Conservation (phyloP, 2,113 vertebrate genomes). For the Rhodinocichla rosea region DNA sequence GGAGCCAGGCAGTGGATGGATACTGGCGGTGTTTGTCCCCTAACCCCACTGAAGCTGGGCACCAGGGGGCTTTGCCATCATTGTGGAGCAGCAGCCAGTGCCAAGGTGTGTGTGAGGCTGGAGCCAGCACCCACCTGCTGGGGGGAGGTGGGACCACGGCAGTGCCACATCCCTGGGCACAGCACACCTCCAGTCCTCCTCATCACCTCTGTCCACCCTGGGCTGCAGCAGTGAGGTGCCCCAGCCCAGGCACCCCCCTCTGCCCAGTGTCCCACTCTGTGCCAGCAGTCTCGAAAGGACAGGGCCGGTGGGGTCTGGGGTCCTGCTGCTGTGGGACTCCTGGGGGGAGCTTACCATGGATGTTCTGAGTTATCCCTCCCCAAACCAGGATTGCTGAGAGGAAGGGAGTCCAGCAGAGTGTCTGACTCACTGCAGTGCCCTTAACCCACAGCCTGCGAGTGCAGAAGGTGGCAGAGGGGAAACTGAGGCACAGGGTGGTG, state of each 20-base stretch:
- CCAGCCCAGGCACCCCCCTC: neutral
- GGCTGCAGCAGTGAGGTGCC: rapidly evolving
- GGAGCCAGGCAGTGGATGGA: neutral
- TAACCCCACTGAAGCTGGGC: neutral
- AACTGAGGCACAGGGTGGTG: neutral
- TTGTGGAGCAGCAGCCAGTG: neutral
- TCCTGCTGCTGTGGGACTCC: neutral
- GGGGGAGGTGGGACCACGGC: rapidly evolving
- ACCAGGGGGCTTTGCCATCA: neutral
- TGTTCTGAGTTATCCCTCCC: rapidly evolving
- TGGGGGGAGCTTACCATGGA: rapidly evolving
- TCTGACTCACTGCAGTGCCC: neutral
- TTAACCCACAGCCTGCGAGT: neutral
- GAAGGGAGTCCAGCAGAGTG: neutral
- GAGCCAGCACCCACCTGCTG: neutral
- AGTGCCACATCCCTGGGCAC: neutral
- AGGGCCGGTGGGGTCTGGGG: rapidly evolving
- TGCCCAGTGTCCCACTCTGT: rapidly evolving
- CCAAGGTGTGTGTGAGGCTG: rapidly evolving
- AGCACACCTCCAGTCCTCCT: neutral
- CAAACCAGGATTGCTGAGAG: neutral
- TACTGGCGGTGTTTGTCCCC: neutral
- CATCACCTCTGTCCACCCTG: rapidly evolving
- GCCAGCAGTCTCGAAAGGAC: neutral
- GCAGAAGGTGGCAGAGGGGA: neutral